A percentile compares a stretch with the other conserved stretches of the same genome.
Conservation (phyloP, 2,113 vertebrate genomes). For the Spheniscus mendiculus region DNA sequence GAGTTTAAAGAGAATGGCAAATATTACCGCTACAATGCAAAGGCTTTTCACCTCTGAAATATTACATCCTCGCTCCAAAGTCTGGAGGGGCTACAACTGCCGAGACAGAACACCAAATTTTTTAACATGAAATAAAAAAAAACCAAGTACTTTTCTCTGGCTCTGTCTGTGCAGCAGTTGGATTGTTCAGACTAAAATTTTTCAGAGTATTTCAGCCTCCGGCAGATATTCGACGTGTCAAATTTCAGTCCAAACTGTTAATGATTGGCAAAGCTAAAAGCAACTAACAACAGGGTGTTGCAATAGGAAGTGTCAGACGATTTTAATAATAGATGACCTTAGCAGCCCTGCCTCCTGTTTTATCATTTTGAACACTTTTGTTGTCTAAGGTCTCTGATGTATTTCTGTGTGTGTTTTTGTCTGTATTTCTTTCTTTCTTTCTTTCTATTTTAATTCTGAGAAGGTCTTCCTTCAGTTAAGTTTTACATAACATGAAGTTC, state of each 20-base stretch:
- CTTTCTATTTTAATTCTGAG: neutral
- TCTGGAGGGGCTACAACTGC: neutral
- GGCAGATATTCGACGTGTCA: neutral
- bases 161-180: neutral
- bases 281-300: neutral
- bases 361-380: neutral
- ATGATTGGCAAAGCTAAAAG: constrained; percentile 49
- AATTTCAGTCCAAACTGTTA: constrained; percentile 52
- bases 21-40: neutral
- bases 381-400: neutral
- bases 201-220: constrained; percentile 5
- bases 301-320: constrained; percentile 8
- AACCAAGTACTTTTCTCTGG: neutral
- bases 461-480: neutral
- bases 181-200: constrained; percentile 10
- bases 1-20: constrained; percentile 17
- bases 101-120: neutral
- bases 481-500: neutral
- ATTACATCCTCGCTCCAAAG: neutral
- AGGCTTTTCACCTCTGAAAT: neutral
- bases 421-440: neutral
- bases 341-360: neutral
- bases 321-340: constrained; percentile 57
- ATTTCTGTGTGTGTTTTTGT: neutral
- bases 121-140: neutral